Conservation (phyloP, 2,888 invertebrate genomes). For the Andrena camellia region DNA sequence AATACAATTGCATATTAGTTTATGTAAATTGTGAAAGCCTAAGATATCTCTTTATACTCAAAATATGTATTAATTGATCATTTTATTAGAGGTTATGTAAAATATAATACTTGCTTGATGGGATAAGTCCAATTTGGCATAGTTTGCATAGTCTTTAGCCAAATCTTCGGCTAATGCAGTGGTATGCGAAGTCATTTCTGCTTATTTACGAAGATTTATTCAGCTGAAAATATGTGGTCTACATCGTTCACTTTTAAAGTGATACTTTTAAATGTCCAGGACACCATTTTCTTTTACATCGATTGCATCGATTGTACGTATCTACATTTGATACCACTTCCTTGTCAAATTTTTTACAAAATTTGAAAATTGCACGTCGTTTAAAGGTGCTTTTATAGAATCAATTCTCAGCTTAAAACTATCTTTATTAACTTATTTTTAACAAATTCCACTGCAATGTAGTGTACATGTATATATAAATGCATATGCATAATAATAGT, state of each 20-base stretch:
- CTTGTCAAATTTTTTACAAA: too few relatives aligned
- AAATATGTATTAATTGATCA: background rate
- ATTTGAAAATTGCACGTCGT: background rate
- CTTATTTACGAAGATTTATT: conserved; percentile 10
- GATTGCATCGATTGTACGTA: background rate
- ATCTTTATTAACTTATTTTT: background rate
- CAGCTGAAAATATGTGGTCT: background rate
- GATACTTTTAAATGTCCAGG: background rate
- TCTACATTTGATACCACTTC: too few relatives aligned
- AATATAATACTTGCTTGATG: conserved; percentile 74
- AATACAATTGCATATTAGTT: conserved; percentile 49
- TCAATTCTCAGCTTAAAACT: background rate
- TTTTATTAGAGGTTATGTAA: conserved; percentile 28
- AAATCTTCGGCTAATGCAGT: conserved; percentile 78
- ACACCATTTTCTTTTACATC: conserved; percentile 20
- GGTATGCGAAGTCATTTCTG: conserved; percentile 58
- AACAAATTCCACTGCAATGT: background rate
- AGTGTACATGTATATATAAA: background rate
- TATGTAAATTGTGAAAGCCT: background rate
- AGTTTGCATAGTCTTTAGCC: conserved; percentile 80
- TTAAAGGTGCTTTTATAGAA: background rate
- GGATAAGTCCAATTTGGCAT: conserved; percentile 78
- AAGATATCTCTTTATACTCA: background rate
- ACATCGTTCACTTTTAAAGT: conserved; percentile 1
- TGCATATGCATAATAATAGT: background rate